Percentiles rank a stretch among this genome's conserved stretches.
Evolutionary conservation across 2,113 vertebrate genomes (phyloP).

Genomic region (Rhinolophus ferrumequinum): DNA sequence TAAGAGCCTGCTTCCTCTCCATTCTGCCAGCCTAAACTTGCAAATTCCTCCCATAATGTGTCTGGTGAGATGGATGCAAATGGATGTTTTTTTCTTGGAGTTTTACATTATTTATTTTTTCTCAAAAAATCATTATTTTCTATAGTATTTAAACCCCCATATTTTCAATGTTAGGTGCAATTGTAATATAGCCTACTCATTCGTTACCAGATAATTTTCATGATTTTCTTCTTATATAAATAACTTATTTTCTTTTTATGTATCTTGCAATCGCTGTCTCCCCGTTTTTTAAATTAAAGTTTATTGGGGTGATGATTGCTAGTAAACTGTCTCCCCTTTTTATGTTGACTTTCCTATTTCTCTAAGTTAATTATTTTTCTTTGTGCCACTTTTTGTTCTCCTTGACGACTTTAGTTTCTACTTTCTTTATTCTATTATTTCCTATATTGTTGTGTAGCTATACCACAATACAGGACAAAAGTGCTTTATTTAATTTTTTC

Average conservation of each 20-base stretch:
- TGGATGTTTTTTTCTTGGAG: not conserved
- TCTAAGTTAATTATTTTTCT: not conserved
- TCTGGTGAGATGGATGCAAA: not conserved
- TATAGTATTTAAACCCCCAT: not conserved
- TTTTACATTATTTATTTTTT: slow-evolving; percentile 8
- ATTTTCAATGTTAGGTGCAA: not conserved
- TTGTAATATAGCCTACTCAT: not conserved
- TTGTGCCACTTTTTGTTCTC: not conserved
- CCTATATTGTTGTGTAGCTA: not conserved
- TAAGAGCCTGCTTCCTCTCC: not conserved
- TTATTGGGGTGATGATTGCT: too few species aligned
- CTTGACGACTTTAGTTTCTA: not conserved
- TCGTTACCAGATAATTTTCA: not conserved
- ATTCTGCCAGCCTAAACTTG: not conserved
- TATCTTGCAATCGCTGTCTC: not conserved
- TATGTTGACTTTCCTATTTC: not conserved
- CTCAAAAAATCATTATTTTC: not conserved
- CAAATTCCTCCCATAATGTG: not conserved
- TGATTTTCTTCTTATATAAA: not conserved
- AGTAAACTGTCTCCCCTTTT: not conserved
- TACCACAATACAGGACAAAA: not conserved
- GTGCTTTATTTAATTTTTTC: not conserved
- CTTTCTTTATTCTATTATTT: not conserved
- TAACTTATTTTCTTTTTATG: not conserved
- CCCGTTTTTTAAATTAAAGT: not conserved